Conservation (phyloP, 2,797 vertebrate genomes). For the Nyctalus aviator region DNA sequence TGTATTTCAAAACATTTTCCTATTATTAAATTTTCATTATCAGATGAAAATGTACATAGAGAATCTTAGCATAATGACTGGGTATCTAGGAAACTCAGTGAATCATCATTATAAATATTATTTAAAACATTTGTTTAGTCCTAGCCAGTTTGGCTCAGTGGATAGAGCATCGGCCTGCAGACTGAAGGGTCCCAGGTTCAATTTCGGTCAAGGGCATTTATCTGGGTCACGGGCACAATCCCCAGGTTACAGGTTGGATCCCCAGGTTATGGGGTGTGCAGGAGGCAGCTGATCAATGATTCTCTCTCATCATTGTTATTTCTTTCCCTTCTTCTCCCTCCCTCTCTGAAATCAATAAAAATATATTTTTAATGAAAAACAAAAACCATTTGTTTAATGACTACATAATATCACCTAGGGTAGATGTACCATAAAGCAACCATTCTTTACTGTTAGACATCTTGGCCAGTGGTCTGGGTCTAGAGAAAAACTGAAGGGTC, state of each 20-base stretch:
- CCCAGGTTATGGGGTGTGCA: too few relatives aligned
- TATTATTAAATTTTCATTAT: not conserved
- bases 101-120: not conserved
- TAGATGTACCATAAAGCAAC: not conserved
- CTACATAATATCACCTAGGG: not conserved
- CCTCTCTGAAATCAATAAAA: too few relatives aligned
- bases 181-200: too few relatives aligned
- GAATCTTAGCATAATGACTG: not conserved
- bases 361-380: too few relatives aligned
- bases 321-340: too few relatives aligned
- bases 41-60: not conserved
- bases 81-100: not conserved
- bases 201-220: too few relatives aligned
- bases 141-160: too few relatives aligned
- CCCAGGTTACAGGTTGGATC: too few relatives aligned
- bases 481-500: not conserved
- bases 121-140: not conserved
- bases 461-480: not conserved
- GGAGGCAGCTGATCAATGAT: too few relatives aligned
- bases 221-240: too few relatives aligned
- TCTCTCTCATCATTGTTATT: too few relatives aligned
- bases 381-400: not conserved
- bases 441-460: not conserved
- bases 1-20: conserved; percentile 48
- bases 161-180: too few relatives aligned